Evolutionary conservation across 2,797 vertebrate species (phyloP).

Genomic region (Carcharodon carcharias): DNA sequence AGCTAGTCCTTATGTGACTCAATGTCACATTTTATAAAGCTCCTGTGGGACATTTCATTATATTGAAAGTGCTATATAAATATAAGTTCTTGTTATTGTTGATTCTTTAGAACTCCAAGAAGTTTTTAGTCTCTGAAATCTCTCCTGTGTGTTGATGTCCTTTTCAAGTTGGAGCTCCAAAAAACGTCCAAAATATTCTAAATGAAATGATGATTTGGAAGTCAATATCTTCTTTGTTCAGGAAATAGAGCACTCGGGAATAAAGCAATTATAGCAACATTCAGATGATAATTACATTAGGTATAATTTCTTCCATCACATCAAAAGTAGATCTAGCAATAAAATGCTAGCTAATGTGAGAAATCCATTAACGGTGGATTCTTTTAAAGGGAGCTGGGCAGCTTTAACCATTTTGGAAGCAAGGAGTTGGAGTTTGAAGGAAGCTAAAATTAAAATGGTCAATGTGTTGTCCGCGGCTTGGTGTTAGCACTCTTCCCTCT

Average conservation of each 20-base stretch:
- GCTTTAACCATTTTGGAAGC: not conserved
- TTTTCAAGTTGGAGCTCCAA: not conserved
- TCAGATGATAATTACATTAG: not conserved
- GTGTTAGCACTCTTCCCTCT: not conserved
- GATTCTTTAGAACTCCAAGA: not conserved
- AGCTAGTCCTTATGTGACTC: too few relatives aligned
- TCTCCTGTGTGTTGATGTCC: not conserved
- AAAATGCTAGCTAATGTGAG: not conserved
- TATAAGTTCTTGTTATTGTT: not conserved
- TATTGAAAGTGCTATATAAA: not conserved
- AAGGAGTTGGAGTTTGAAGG: not conserved
- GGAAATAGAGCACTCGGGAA: not conserved
- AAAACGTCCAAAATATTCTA: not conserved
- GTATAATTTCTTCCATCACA: not conserved
- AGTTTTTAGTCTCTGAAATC: not conserved
- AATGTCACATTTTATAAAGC: too few relatives aligned
- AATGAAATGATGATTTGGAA: not conserved
- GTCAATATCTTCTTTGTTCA: not conserved
- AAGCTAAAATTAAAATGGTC: not conserved
- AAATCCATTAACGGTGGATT: not conserved
- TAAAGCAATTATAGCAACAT: not conserved
- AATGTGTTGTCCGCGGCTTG: not conserved
- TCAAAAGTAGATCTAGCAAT: not conserved
- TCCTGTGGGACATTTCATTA: not conserved
- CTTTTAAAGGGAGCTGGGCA: not conserved